Base-by-base conservation (phyloP, 2,797 vertebrate genomes). In the Periparus ater region DNA sequence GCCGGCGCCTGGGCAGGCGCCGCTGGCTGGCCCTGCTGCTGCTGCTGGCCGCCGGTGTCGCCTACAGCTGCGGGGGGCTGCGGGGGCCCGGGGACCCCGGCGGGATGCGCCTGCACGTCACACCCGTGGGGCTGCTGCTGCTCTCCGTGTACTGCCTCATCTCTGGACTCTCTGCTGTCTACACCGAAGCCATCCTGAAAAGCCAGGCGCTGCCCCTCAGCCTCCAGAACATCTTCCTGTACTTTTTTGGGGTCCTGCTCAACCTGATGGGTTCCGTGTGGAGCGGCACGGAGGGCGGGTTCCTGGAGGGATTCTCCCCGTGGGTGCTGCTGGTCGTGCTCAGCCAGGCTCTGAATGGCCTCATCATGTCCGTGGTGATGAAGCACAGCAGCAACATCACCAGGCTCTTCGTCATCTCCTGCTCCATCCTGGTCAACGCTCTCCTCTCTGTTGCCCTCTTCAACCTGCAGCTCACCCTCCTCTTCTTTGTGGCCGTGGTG, bases 311-410 rank as follows among this genome's bases (percentile, higher is more conserved):
- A 22, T 99, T 98, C 92, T 99, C 99, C 0, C 85, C 88, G 12
- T 97, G 98, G 86, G 98, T 99, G 44, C 98, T 98, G 71, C 81
- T 97, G 21, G 98, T 99, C 2, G 97, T 99, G 36, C 94, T 98
- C 27, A 99, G 98, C 67, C 99, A 99, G 97, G 99, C 98, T 2
- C 95, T 98, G 29, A 99, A 99, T 0, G 99, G 99, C 19, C 98
- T 99, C 67, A 98, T 99, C 57, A 99, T 99, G 99, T 99, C 99
- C 0, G 97, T 99, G 66, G 98, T 99, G 90, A 99, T 99, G 96
- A 99, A 99, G 95, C 99, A 99, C 9, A 99, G 99, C 97, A 99
- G 98, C 53, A 99, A 98, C 91, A 99, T 99, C 97, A 99, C 99
- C 16, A 98, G 99, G 57, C 98, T 99, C 50, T 99, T 99, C 11